Base-by-base conservation (phyloP, 2,797 vertebrate genomes). In the Sphenopsis melanotis region DNA sequence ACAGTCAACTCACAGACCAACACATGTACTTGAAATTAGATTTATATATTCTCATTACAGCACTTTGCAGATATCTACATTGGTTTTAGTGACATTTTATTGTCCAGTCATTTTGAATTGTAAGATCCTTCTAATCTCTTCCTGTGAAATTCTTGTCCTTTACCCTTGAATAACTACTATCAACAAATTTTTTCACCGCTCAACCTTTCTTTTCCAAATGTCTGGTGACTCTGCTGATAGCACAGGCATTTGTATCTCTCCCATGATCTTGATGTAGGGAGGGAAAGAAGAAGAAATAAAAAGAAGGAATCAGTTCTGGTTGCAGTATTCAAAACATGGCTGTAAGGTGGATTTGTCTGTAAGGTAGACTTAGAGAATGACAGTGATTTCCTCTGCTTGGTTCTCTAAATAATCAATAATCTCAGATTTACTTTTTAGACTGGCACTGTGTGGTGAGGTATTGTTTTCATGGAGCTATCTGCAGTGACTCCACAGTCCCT, bases 121-220 rank as follows among this genome's bases (percentile, higher is more conserved):
- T 82, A 95, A 82, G 66, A 86, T 93, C 36, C 15, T 87, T 76
- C 83, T 93, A 66, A 91, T 86, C 61, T 90, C 70, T 65, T 82
- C n/a, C 47, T 20, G 13, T 32, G 49, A 69, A 70, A n/a, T 69
- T 93, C 74, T 79, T 78, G 66, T 76, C 70, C 74, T 94, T 95
- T 90, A 86, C 61, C 50, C 32, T 41, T 61, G 39, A 81, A 78
- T 86, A 69, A 52, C 64, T 63, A 59, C 55, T 55, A 44, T n/a
- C 85, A 88, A 90, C 59, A 93, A 85, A 4, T 65, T 27, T 57
- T 83, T 47, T 79, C 76, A 41, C 22, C 21, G 7, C 21, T 91
- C n/a, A 76, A 8, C 34, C 26, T 88, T 78, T 77, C 60, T 78
- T 86, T 76, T 69, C 69, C 65, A 81, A 57, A 85, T 79, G 29